Conservation (phyloP, 37 sponge, comb jelly and placozoan genomes). For the Haliclona indistincta region DNA sequence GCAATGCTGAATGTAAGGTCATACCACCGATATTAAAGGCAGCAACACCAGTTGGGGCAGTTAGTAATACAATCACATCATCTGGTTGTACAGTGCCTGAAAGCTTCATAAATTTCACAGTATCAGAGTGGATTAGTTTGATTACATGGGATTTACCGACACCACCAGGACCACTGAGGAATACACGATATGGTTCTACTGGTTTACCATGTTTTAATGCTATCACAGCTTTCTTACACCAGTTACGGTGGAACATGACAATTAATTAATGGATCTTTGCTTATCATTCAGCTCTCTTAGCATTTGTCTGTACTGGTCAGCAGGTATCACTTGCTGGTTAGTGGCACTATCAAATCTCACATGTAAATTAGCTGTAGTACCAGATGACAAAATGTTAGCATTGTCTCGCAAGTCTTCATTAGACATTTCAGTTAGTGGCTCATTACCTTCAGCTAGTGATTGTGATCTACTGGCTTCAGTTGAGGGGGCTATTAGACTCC, state of each 20-base stretch:
- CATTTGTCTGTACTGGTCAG: not conserved
- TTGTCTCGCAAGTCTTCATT: not conserved
- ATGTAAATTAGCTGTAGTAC: not conserved
- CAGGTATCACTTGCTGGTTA: conserved; percentile 3
- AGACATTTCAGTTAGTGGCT: not conserved
- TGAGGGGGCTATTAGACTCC: not conserved
- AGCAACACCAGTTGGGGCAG: conserved; percentile 22
- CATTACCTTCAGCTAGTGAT: conserved; percentile 9
- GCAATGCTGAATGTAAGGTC: conserved; percentile 4
- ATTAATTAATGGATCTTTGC: conserved; percentile 10
- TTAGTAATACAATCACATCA: conserved; percentile 14
- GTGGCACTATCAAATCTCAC: conserved; percentile 14
- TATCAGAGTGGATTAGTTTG: conserved; percentile 27
- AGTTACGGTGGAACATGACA: conserved; percentile 28
- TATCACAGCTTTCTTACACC: conserved; percentile 40
- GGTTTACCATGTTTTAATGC: conserved; percentile 37
- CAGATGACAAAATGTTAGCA: not conserved
- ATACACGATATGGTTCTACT: conserved; percentile 9
- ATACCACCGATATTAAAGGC: conserved; percentile 19
- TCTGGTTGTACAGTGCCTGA: conserved; percentile 17
- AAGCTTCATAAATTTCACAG: conserved; percentile 18
- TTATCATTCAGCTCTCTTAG: conserved; percentile 3
- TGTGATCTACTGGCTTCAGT: not conserved
- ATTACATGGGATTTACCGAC: conserved; percentile 53
- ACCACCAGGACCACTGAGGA: conserved; percentile 51